Base-by-base conservation (phyloP, 2,113 vertebrate genomes). In the Buteo buteo region DNA sequence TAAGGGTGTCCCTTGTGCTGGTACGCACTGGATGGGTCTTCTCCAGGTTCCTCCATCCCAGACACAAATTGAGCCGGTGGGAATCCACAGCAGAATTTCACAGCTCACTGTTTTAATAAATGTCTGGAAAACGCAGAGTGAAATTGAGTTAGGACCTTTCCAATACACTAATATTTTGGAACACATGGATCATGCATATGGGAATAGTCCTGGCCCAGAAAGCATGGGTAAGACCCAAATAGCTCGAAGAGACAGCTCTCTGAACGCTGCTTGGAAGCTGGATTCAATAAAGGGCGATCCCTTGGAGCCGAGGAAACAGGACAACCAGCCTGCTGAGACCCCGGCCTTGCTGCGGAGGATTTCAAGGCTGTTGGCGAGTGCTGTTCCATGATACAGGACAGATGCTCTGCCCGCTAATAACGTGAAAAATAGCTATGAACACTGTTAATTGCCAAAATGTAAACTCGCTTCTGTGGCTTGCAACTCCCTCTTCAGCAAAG, bases 101-200 rank as follows among this genome's bases (percentile, higher is more conserved):
- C 84, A 95, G 90, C 94, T 94, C 80, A 66, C 84, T 88, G 66
- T 83, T 94, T 67, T 76, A 88, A 93, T 89, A 86, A 94, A 76
- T 3, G 72, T 38, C 81, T 95, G 96, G 94, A 93, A 95, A 95
- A 94, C 0, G 13, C 58, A 28, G 72, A 95, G 72, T 40, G 49
- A 44, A 83, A 93, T 59, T 40, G 80, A 86, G 67, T 55, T 44
- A 15, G 57, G 92, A 62, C 80, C 76, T 95, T 88, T 91, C 94
- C 92, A 93, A 59, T 29, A 10, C 62, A 45, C 90, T 93, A 54
- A 42, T 82, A 69, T 49, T 59, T 93, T 91, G 94, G 96, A 96
- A 91, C 81, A 42, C 87, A 58, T 15, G 67, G 94, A 91, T 58
- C 67, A 32, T 13, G 13, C 72, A 1, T 49, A 40, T 83, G 96